phyloP scores from a whole-genome alignment of 2,888 invertebrate genomes.

The Notocelia uddmanniana region DNA sequence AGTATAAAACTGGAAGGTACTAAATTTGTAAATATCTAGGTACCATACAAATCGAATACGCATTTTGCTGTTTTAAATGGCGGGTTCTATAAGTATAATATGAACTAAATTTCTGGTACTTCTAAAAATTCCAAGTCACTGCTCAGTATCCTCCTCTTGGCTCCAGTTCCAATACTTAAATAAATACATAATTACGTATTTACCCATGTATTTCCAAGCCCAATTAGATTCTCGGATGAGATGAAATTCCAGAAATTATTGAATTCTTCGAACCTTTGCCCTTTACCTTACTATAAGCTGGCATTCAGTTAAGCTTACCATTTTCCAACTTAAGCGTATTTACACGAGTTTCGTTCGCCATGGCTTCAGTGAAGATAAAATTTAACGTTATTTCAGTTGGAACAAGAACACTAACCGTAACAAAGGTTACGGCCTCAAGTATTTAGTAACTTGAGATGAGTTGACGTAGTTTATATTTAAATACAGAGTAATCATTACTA shows the following conservation, averaged over 20 bases:
- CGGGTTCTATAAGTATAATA: not conserved
- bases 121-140: not conserved
- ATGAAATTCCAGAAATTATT: not conserved
- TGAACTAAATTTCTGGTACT: not conserved
- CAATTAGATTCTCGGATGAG: not conserved
- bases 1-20: no score
- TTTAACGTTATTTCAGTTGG: conserved; percentile 12
- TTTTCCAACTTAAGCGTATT: conserved; percentile 43
- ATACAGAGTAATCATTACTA: not conserved
- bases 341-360: conserved; percentile 22
- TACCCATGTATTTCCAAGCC: not conserved
- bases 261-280: not conserved
- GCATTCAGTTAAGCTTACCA: conserved; percentile 23
- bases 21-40: no score
- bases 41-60: no score
- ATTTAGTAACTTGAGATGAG: conserved; percentile 22
- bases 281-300: not conserved
- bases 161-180: not conserved
- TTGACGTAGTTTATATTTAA: not conserved
- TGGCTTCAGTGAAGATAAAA: conserved; percentile 6
- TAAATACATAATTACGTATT: no score
- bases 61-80: no score
- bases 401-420: conserved; percentile 56
- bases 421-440: conserved; percentile 61
- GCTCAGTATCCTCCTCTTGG: not conserved